Evolutionary conservation across 2,797 vertebrate species (phyloP), one percentile per base, ranked within the genome.

Genomic region (Alfaro cultratus): DNA sequence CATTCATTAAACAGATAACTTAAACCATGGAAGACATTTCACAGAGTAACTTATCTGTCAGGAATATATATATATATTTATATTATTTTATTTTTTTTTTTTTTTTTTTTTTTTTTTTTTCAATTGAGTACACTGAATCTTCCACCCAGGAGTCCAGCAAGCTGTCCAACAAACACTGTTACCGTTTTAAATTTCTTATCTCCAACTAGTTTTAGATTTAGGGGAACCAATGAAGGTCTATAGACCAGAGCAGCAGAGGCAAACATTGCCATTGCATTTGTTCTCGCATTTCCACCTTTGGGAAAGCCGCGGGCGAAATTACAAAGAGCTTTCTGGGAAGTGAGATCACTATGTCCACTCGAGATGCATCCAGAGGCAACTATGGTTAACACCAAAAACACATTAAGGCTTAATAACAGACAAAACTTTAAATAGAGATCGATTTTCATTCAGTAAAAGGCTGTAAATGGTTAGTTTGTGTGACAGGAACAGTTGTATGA

Each of bases 191-290:
- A 31, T 85, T 51, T 79, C 45, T 79, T 81, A 83, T 47, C 23
- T 92, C 80, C 53, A 83, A 72, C 62, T 82, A 68, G 89, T 86
- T 88, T 89, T 82, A 87, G 78, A 79, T 86, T 85, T 81, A 85
- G 84, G 39, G 73, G 43, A 71, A 76, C 72, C 4, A 34, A 43
- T 85, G 83, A 47, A 60, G 73, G 82, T 87, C 89, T 85, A 86
- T 85, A 88, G 88, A 89, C 74, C 53, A 72, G 41, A 79, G 16
- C 51, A 57, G 36, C 45, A 46, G 15, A 21, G 41, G 36, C 39
- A 12, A 57, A 49, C 53, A 51, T 74, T 75, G 23, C 39, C 71
- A 31, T 85, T 46, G 67, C 39, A 47, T 80, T 78, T 74, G 60
- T 74, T 82, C 47, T 67, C 47, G 41, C 36, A 23, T 47, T 36